phyloP scores from a whole-genome alignment of 1,140 invertebrate genomes.

The Heliconius himera region DNA sequence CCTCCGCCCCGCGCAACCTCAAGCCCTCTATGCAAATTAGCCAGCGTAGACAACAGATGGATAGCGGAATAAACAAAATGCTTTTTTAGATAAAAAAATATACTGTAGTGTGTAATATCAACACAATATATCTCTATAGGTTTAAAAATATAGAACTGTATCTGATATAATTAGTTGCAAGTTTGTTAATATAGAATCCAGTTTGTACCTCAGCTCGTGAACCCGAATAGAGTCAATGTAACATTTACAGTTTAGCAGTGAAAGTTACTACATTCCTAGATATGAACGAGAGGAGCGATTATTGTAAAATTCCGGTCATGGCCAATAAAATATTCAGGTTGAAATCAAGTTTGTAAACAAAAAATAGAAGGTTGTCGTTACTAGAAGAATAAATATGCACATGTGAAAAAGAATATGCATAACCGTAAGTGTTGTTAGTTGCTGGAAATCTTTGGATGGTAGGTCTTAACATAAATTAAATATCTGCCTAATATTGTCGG shows the following conservation, averaged over 20 bases:
- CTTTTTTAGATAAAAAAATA: conserved; percentile 53
- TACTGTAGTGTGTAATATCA: not conserved
- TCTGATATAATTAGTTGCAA: too few relatives aligned
- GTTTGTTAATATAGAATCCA: not conserved
- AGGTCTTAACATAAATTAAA: not conserved
- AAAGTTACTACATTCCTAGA: conserved; percentile 25
- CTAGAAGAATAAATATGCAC: not conserved
- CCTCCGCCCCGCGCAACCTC: conserved; percentile 52
- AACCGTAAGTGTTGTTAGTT: not conserved
- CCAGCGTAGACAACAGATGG: conserved; percentile 79
- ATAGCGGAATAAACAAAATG: conserved; percentile 79
- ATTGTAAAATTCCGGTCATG: conserved; percentile 25
- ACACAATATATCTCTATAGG: not conserved
- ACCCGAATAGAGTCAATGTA: conserved; percentile 1
- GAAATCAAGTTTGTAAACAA: conserved; percentile 25
- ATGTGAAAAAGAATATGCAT: not conserved
- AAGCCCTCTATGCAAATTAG: conserved; percentile 79
- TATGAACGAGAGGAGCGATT: conserved; percentile 6
- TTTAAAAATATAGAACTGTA: not conserved
- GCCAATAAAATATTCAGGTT: conserved; percentile 6
- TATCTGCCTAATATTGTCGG: too few relatives aligned
- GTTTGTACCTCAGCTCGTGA: not conserved
- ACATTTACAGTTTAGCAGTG: conserved; percentile 9
- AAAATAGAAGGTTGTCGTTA: not conserved
- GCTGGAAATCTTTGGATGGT: not conserved